phyloP scores from a whole-genome alignment of 2,113 vertebrate genomes.

The Nycticebus coucang region DNA sequence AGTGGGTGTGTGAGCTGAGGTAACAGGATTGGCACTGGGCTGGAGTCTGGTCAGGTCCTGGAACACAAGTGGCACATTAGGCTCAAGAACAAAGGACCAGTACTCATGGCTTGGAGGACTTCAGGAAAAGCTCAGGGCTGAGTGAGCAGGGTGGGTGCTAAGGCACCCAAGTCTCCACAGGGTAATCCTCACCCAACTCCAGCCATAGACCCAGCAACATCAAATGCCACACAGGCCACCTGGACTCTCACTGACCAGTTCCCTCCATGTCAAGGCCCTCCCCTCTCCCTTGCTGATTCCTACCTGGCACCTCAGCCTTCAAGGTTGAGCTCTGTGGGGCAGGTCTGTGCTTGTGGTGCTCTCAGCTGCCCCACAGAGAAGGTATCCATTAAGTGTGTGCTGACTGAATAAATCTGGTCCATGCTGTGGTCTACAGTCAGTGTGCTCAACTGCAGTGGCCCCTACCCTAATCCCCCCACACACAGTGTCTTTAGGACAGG shows the following conservation, averaged over 20 bases:
- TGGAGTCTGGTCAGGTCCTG: not conserved
- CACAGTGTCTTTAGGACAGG: not conserved
- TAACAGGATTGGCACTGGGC: not conserved
- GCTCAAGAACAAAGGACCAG: not conserved
- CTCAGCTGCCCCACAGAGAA: not conserved
- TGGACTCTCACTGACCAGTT: not conserved
- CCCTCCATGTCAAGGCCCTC: not conserved
- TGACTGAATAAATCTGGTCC: fast-evolving
- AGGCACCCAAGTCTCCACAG: not conserved
- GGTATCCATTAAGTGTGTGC: not conserved
- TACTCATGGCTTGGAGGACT: not conserved
- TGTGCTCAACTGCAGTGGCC: not conserved
- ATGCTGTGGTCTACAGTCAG: fast-evolving
- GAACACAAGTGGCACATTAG: too few species aligned
- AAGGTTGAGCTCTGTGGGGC: not conserved
- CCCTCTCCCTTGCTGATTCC: not conserved
- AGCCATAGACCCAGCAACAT: not conserved
- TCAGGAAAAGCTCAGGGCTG: too few species aligned
- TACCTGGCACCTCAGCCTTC: not conserved
- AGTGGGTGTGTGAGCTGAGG: too few species aligned
- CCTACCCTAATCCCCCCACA: not conserved
- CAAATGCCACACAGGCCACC: not conserved
- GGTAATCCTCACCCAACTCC: not conserved
- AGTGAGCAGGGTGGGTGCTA: fast-evolving
- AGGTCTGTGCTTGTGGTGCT: not conserved